Conservation (phyloP, 2,888 invertebrate genomes). For the Drosophila subquinaria region DNA sequence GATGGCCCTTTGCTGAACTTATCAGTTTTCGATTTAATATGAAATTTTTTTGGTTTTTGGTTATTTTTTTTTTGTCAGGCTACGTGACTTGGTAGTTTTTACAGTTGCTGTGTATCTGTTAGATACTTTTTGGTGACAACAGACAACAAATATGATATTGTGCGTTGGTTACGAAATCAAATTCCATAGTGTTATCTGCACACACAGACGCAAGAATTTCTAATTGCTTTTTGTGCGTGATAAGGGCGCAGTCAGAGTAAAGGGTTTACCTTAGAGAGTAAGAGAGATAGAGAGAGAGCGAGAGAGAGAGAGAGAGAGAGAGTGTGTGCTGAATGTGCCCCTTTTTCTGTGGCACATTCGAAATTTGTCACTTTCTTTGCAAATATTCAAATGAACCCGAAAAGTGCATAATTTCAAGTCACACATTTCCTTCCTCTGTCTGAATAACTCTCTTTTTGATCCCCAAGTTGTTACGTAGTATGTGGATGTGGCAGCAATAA, state of each 20-base stretch:
- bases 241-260: conserved; percentile 23
- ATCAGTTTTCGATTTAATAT: conserved; percentile 36
- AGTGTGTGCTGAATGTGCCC: neutral
- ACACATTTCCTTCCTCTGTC: conserved; percentile 10
- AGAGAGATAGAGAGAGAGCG: neutral
- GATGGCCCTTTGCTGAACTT: conserved; percentile 29
- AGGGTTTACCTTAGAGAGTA: conserved; percentile 13
- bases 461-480: conserved; percentile 8
- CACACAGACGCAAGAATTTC: conserved; percentile 31
- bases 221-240: conserved; percentile 39
- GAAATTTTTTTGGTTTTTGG: conserved; percentile 6
- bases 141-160: conserved; percentile 46
- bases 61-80: conserved; percentile 11
- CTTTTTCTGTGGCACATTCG: conserved; percentile 4
- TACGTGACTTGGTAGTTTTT: conserved; percentile 43
- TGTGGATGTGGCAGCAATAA: conserved; percentile 3
- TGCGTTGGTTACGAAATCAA: conserved; percentile 43
- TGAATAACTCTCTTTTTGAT: conserved; percentile 13
- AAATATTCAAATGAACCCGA: conserved; percentile 24
- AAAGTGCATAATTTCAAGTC: conserved; percentile 32
- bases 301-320: neutral
- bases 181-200: conserved; percentile 18
- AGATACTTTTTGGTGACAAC: conserved; percentile 34
- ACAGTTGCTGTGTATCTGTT: conserved; percentile 36
- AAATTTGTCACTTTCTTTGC: conserved; percentile 37